Base-by-base conservation (phyloP, 2,113 vertebrate genomes). In the Circaetus cinerascens region DNA sequence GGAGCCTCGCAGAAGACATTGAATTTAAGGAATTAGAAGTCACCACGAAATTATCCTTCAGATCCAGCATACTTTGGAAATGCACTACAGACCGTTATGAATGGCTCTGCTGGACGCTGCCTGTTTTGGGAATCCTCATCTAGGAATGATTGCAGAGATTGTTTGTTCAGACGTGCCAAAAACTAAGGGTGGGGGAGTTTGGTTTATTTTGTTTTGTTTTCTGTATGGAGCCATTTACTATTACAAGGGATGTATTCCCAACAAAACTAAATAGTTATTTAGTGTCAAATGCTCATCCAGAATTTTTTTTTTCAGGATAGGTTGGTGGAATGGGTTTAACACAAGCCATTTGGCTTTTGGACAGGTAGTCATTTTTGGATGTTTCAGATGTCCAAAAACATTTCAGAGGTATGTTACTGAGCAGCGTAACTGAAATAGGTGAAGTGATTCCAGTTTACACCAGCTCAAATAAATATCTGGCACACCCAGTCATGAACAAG, bases 51-150 rank as follows among this genome's bases (percentile, higher is more conserved):
- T 48, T 15, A 43, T 66, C 45, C 19, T 68, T 87, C 12, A 23
- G 30, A 23, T 72, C 59, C 34, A n/a, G 0, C 13, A 7, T 30
- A 2, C 32, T 87, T 83, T 88, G 69, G 51, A 94, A 85, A 71
- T 0, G 7, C 21, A 7, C 36, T 10, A 2, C 32, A 48, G 55
- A 9, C 12, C 1, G 0, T 21, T 55, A 1, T 9, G 22, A 89
- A 56, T 40, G 51, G 46, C 80, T 72, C 48, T 0, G 8, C 64
- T 71, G 93, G 72, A 50, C 0, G 0, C 56, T 87, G 87, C 30
- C 51, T 38, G 21, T 29, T 60, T 57, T 0, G 0, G 93, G 68
- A 95, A 46, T 60, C 56, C 46, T 87, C 5, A 1, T 78, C 45
- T 34, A 32, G 85, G 78, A 93, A 51, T 11, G 38, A 26, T 21